Evolutionary conservation across 2,797 vertebrate species (phyloP).

Genomic region (Myotis vivesi): DNA sequence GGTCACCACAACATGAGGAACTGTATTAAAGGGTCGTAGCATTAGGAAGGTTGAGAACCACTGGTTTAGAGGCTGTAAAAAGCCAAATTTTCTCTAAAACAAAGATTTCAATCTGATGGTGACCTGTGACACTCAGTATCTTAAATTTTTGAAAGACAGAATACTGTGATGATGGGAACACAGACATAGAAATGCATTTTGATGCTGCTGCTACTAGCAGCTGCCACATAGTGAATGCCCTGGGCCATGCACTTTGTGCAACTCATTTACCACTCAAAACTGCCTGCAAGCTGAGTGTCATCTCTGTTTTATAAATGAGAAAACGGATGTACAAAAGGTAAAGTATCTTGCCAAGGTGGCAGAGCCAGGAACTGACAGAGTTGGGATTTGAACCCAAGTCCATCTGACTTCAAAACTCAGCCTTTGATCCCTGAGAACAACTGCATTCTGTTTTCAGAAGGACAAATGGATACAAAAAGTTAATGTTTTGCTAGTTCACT

Average conservation of each 20-base stretch:
- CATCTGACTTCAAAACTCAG: not conserved
- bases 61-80: not conserved
- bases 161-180: not conserved
- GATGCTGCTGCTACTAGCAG: not conserved
- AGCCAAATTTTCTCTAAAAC: not conserved
- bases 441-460: not conserved
- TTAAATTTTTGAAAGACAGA: not conserved
- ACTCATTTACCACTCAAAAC: not conserved
- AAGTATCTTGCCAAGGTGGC: not conserved
- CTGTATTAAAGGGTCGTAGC: too few relatives aligned
- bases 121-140: not conserved
- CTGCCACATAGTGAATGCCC: not conserved
- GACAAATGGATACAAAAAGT: not conserved
- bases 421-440: not conserved
- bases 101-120: not conserved
- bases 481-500: not conserved
- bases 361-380: not conserved
- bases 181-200: not conserved
- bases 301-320: not conserved
- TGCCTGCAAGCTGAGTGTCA: not conserved
- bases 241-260: not conserved
- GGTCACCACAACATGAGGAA: too few relatives aligned
- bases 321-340: not conserved
- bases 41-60: too few relatives aligned
- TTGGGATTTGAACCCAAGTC: not conserved